These are phyloP conservation scores for Streptopelia turtur DNA, from an alignment of 2,797 vertebrate genomes.

Conservation along the genomic window DNA sequence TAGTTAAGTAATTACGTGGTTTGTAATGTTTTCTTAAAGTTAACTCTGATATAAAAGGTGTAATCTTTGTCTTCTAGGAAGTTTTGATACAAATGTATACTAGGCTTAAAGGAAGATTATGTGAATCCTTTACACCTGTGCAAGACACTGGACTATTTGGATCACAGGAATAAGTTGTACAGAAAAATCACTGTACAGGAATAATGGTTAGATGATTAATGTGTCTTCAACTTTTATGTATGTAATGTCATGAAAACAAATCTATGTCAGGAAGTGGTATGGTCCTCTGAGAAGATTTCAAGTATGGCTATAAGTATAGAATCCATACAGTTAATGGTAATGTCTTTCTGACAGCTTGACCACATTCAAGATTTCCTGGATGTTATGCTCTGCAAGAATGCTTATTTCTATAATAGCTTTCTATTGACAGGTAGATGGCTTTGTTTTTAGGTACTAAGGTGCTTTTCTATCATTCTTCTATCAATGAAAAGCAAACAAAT, in stretches of 20 bases:
- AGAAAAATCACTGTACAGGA: neutral
- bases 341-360: neutral
- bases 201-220: neutral
- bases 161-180: neutral
- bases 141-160: neutral
- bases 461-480: neutral
- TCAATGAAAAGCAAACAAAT: neutral
- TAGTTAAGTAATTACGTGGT: neutral
- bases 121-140: neutral
- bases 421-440: neutral
- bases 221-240: neutral
- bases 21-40: neutral
- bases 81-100: neutral
- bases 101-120: neutral
- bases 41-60: neutral
- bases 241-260: neutral
- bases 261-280: neutral
- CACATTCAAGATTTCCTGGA: neutral
- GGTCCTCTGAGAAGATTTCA: neutral
- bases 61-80: conserved; percentile 4
- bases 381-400: neutral
- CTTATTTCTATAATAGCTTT: neutral
- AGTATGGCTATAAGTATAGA: neutral
- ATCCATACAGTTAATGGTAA: neutral
- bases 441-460: neutral